These are phyloP conservation scores for Oryzias dopingdopingensis DNA, from an alignment of 2,797 vertebrate genomes.

Conservation along the genomic window DNA sequence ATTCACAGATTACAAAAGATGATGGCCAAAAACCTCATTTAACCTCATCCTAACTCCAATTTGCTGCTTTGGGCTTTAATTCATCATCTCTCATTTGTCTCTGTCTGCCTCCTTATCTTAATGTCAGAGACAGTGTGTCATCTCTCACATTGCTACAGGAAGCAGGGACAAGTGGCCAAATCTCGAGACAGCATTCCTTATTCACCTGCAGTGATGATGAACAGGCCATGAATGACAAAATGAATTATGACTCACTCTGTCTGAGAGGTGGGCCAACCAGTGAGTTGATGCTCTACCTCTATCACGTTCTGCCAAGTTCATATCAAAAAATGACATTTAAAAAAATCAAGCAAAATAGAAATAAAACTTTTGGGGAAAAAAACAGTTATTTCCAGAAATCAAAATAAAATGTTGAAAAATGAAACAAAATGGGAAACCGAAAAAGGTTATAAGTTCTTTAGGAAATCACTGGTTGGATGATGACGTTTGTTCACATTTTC, in stretches of 20 bases:
- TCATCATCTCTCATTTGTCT: constrained; percentile 31
- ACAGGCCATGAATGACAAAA: constrained; percentile 20
- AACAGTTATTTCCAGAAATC: too few species aligned
- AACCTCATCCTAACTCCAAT: constrained; percentile 18
- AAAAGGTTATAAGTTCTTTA: too few species aligned
- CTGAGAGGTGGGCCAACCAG: too few species aligned
- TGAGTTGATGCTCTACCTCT: too few species aligned
- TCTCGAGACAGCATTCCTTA: constrained; percentile 20
- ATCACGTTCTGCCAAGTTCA: too few species aligned
- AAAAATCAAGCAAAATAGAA: too few species aligned
- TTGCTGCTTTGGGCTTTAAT: constrained; percentile 10
- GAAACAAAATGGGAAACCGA: too few species aligned
- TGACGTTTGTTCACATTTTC: too few species aligned
- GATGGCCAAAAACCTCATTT: constrained; percentile 14
- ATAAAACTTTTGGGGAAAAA: too few species aligned
- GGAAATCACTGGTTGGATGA: too few species aligned
- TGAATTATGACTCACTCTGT: constrained; percentile 28
- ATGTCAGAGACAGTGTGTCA: constrained; percentile 36
- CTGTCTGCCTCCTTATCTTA: constrained; percentile 27
- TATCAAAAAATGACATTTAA: too few species aligned
- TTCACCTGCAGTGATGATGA: constrained; percentile 49
- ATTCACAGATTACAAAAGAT: background rate
- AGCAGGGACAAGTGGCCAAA: constrained; percentile 13
- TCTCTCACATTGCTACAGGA: constrained; percentile 1
- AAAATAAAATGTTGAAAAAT: too few species aligned